Evolutionary conservation across 2,113 vertebrate species (phyloP), one percentile per base, ranked within the genome.

Genomic region (Manacus vitellinus): DNA sequence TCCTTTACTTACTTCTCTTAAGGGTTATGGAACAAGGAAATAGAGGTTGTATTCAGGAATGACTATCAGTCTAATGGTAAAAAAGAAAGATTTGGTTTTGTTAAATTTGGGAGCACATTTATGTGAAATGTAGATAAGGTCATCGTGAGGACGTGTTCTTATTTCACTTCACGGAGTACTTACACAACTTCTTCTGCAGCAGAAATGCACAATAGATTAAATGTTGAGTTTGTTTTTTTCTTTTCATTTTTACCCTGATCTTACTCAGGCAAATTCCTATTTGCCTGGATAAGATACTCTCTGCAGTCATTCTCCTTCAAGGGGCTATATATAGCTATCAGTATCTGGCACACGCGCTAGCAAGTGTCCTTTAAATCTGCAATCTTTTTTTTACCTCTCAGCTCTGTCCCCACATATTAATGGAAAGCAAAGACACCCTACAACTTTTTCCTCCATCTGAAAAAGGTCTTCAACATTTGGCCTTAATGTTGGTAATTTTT

Each of bases 301-400:
- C 68, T 84, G 71, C 79, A 89, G 83, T 93, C 73, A 21, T 76
- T 84, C 88, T 84, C 24, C 2, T 88, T 90, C 4, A 6, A 77
- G 28, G 73, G 66, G 35, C 65, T 96, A 96, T 91, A 86, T 96
- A 92, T 93, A 91, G 95, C 72, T 86, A 66, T 87, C 80, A 94
- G 88, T 79, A 92, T 93, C 76, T 93, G 91, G 77, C 92, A 81
- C n/a, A 80, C 0, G 2, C 1, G 0, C 81, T 67, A 54, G 77
- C 73, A 86, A 89, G 35, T 79, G 52, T 93, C 89, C 76, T 73
- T 94, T 93, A 75, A 66, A 89, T 93, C 52, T 89, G 63, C 46
- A 74, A 6, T 74, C 55, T 84, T 86, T 82, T 79, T 68, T 87
- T 65, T 0, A 2, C 66, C 58, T 72, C 44, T 90, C 44, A 39